Conservation (phyloP, 2,113 vertebrate species). For the Telmatochromis sp. region DNA sequence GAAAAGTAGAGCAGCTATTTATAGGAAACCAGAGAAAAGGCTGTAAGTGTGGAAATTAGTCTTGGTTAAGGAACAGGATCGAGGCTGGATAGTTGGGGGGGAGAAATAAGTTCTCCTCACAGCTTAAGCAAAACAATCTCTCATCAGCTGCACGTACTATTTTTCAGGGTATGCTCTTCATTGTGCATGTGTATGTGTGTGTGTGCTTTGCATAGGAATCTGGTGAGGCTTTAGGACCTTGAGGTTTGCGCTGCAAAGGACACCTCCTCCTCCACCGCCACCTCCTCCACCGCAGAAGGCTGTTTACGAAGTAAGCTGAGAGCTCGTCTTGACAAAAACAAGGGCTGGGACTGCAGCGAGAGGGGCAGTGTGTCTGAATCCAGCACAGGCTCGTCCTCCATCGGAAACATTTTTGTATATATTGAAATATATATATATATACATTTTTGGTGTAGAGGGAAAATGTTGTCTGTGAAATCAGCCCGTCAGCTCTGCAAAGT, state of each 20-base stretch:
- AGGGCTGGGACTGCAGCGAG: constrained; percentile 30
- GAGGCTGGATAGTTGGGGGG: not conserved
- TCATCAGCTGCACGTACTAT: not conserved
- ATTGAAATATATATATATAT: not conserved
- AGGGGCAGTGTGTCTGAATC: constrained; percentile 59
- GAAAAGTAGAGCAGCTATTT: constrained; percentile 5
- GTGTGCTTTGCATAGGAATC: not conserved
- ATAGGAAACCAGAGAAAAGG: not conserved
- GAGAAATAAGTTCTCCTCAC: not conserved
- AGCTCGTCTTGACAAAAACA: constrained; percentile 43
- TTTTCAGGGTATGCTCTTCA: not conserved
- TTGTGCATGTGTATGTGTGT: not conserved
- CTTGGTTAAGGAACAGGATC: not conserved
- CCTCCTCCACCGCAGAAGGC: constrained; percentile 28
- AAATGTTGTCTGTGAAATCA: not conserved
- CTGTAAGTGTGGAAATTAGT: not conserved
- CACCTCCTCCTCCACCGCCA: constrained; percentile 12
- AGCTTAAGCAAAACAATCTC: not conserved
- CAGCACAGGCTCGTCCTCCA: constrained; percentile 54
- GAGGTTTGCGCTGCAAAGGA: constrained; percentile 27
- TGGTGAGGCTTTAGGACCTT: constrained; percentile 59
- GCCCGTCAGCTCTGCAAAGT: constrained; percentile 23
- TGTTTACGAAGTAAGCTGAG: constrained; percentile 65
- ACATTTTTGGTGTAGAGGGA: not conserved
- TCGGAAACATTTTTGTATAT: not conserved